Percentiles rank a stretch among this genome's conserved stretches.
Conservation (phyloP, 2,113 vertebrate species). For the Tapirus terrestris region DNA sequence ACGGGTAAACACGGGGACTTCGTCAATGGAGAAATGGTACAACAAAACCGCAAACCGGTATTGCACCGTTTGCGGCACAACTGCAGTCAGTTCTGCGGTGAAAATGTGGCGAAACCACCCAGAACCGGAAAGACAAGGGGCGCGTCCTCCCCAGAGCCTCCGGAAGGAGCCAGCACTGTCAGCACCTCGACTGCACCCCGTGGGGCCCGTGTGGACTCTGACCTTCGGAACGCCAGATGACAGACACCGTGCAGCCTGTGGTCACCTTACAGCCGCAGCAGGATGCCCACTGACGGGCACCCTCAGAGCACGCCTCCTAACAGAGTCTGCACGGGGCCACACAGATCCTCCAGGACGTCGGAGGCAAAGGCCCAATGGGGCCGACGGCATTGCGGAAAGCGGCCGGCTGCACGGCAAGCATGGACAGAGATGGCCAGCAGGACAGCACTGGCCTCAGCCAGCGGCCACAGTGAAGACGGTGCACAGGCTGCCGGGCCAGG, state of each 20-base stretch:
- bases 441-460: background rate
- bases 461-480: accelerated
- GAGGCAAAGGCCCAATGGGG: background rate
- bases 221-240: background rate
- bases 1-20: too few species aligned
- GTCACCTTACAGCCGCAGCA: accelerated
- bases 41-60: too few species aligned
- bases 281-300: background rate
- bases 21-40: too few species aligned
- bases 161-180: background rate
- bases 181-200: background rate
- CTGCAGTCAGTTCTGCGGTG: too few species aligned
- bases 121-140: too few species aligned
- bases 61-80: too few species aligned
- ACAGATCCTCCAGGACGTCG: accelerated
- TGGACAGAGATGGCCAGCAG: background rate
- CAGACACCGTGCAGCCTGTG: background rate
- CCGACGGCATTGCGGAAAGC: background rate
- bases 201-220: background rate
- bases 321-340: background rate
- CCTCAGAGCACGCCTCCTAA: background rate
- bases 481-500: background rate
- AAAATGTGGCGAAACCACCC: too few species aligned
- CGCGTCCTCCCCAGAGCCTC: background rate
- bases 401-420: background rate